phyloP scores from a whole-genome alignment of 2,113 vertebrate species.

The Australoheros scitulus region DNA sequence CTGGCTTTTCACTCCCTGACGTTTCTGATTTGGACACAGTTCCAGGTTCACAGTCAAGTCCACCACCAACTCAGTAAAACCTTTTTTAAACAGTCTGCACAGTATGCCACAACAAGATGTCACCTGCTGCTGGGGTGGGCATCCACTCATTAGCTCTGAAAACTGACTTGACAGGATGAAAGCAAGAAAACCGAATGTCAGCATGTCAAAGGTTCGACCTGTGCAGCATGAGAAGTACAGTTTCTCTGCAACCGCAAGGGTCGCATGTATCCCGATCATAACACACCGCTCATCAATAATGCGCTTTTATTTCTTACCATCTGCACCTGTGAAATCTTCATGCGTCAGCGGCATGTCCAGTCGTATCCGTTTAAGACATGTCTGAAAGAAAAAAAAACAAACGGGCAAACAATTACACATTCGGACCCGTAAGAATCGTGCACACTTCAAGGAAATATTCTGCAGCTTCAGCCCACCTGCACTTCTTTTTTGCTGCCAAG shows the following conservation, averaged over 20 bases:
- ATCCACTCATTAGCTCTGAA: no score
- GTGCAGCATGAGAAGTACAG: neutral
- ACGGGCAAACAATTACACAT: accelerated
- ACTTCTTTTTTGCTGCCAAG: constrained; percentile 94
- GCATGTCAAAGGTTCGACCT: neutral
- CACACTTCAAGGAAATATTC: accelerated
- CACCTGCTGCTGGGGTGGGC: no score
- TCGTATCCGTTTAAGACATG: constrained; percentile 94
- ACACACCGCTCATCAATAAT: neutral
- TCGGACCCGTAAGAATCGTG: neutral
- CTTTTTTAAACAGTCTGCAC: no score
- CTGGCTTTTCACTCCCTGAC: no score
- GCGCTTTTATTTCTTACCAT: constrained; percentile 65
- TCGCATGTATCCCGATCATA: no score
- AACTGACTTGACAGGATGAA: no score
- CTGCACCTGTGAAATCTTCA: constrained; percentile 84
- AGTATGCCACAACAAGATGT: neutral
- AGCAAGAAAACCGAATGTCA: no score
- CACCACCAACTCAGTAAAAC: neutral
- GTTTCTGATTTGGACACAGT: no score
- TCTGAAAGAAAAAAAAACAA: constrained; percentile 73
- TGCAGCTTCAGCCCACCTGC: constrained; percentile 82
- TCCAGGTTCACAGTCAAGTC: no score
- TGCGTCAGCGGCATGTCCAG: constrained; percentile 92
- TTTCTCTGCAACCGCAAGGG: neutral